Evolutionary conservation across 2,888 invertebrate species (phyloP).

Genomic region (Drosophila pseudotakahashii): DNA sequence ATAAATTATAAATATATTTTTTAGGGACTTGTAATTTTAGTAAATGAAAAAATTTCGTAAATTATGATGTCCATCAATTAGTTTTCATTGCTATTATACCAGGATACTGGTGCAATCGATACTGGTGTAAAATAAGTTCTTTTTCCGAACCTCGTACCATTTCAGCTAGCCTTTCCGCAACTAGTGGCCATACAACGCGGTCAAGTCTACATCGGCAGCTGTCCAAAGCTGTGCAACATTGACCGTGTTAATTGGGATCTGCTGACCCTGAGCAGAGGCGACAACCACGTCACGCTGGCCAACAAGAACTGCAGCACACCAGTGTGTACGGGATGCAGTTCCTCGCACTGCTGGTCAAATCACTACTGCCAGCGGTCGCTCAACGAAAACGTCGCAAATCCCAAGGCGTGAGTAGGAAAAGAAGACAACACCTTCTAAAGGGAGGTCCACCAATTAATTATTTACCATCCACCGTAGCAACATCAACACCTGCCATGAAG

Average conservation of each 20-base stretch:
- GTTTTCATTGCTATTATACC: no score
- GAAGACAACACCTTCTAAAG: no score
- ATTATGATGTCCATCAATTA: no score
- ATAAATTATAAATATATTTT: no score
- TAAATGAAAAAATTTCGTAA: no score
- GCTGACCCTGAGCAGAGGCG: slow-evolving; percentile 73
- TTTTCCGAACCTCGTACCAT: background rate
- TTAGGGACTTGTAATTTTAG: no score
- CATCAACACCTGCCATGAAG: slow-evolving; percentile 86
- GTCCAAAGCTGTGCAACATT: slow-evolving; percentile 91
- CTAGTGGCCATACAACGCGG: slow-evolving; percentile 92
- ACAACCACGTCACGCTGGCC: slow-evolving; percentile 69
- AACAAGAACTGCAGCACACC: slow-evolving; percentile 57
- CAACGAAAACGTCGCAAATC: slow-evolving; percentile 74
- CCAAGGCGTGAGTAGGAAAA: slow-evolving; percentile 58
- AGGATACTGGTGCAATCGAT: no score
- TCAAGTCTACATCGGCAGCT: slow-evolving; percentile 91
- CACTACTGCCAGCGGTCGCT: slow-evolving; percentile 80
- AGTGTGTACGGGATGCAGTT: slow-evolving; percentile 75
- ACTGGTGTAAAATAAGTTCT: background rate
- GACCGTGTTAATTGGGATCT: slow-evolving; percentile 84
- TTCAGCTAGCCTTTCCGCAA: slow-evolving; percentile 90
- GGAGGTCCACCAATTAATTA: background rate
- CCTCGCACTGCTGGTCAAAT: slow-evolving; percentile 82
- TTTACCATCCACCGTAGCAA: background rate